phyloP scores from a whole-genome alignment of 1,140 invertebrate genomes.

The Drosophila nasuta region DNA sequence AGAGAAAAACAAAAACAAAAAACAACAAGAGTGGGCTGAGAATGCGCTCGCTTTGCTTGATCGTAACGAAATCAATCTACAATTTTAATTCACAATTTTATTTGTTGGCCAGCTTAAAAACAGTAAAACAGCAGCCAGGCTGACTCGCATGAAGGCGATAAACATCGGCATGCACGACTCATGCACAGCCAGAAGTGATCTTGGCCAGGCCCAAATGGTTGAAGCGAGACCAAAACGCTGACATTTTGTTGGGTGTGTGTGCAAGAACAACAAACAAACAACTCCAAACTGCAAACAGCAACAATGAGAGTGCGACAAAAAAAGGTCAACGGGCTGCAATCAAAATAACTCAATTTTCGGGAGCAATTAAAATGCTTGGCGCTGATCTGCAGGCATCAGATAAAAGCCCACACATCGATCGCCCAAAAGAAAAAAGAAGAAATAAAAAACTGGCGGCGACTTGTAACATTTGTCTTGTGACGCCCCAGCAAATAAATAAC shows the following conservation, averaged over 20 bases:
- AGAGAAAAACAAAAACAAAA: background rate
- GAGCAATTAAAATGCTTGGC: slow-evolving; percentile 77
- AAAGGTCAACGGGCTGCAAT: slow-evolving; percentile 81
- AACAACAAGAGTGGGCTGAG: slow-evolving; percentile 30
- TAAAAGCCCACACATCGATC: slow-evolving; percentile 65
- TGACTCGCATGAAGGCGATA: slow-evolving; percentile 65
- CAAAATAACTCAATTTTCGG: slow-evolving; percentile 82
- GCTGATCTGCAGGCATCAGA: slow-evolving; percentile 39
- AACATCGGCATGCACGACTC: slow-evolving; percentile 77
- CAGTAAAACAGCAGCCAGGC: background rate
- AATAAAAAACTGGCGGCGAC: slow-evolving; percentile 50
- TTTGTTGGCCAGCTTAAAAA: slow-evolving; percentile 53
- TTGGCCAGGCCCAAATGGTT: slow-evolving; percentile 55
- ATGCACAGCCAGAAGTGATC: slow-evolving; percentile 63
- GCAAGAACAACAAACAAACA: slow-evolving; percentile 23
- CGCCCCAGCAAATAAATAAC: slow-evolving; percentile 18
- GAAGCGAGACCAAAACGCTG: slow-evolving; percentile 41
- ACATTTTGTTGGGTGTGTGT: slow-evolving; percentile 78
- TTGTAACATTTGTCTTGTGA: slow-evolving; percentile 58
- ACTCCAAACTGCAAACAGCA: slow-evolving; percentile 16
- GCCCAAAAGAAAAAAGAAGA: no score
- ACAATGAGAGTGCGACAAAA: slow-evolving; percentile 28
- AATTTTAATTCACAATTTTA: slow-evolving; percentile 76
- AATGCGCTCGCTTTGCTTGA: slow-evolving; percentile 43
- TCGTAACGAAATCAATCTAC: slow-evolving; percentile 73